Conservation (phyloP, 2,888 invertebrate species). For the Coenonympha glycerion region DNA sequence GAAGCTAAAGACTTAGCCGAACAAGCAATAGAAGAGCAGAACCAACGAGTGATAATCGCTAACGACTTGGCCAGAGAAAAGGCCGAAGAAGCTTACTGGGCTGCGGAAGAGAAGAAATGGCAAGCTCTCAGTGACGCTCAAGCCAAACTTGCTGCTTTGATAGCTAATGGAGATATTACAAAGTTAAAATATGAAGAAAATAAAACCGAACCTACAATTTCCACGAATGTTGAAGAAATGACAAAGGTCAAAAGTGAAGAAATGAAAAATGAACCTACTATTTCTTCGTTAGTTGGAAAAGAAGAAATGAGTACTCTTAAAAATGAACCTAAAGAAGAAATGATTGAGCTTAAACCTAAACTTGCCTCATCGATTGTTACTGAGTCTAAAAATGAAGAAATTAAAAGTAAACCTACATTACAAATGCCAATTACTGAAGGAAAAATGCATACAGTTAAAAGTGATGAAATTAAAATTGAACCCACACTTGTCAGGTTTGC, state of each 20-base stretch:
- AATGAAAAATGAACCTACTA: neutral
- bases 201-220: neutral
- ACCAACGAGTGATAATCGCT: slow-evolving; percentile 41
- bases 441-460: slow-evolving; percentile 27
- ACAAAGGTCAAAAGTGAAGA: slow-evolving; percentile 25
- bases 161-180: slow-evolving; percentile 34
- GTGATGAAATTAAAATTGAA: slow-evolving; percentile 1
- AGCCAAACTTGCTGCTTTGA: slow-evolving; percentile 51
- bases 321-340: no score
- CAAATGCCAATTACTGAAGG: no score
- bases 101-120: slow-evolving; percentile 61
- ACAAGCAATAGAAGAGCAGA: slow-evolving; percentile 40
- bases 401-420: neutral
- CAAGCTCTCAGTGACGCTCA: slow-evolving; percentile 55
- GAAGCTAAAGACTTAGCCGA: slow-evolving; percentile 45
- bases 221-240: no score
- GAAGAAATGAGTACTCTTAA: no score
- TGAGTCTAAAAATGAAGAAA: slow-evolving; percentile 21
- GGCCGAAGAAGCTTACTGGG: slow-evolving; percentile 45
- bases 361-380: no score
- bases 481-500: no score
- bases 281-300: no score
- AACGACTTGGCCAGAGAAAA: slow-evolving; percentile 40
- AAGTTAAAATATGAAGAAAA: slow-evolving; percentile 26
- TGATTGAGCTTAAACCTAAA: no score